These are phyloP conservation scores for Megalops cyprinoides DNA, from an alignment of 2,797 vertebrate genomes.

Conservation along the genomic window DNA sequence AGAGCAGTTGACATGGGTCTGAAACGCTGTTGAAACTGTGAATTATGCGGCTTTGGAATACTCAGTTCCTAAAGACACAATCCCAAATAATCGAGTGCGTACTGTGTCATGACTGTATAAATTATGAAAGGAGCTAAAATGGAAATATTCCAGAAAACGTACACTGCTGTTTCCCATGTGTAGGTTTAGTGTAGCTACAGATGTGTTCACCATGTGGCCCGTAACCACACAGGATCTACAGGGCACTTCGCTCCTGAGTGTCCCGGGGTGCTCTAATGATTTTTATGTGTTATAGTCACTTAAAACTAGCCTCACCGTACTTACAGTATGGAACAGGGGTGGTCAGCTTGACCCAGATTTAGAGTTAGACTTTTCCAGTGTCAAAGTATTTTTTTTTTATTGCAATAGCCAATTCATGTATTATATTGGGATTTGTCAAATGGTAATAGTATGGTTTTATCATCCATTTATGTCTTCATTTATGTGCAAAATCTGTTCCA, in stretches of 20 bases:
- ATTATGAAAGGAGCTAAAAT: neutral
- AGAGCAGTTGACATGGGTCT: neutral
- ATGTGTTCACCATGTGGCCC: constrained; percentile 1
- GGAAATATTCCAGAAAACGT: neutral
- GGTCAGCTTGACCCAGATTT: no score
- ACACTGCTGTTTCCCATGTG: neutral
- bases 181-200: neutral
- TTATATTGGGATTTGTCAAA: no score
- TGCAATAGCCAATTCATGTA: no score
- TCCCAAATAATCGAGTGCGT: neutral
- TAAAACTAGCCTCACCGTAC: neutral
- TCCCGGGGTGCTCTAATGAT: neutral
- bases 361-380: no score
- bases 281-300: neutral
- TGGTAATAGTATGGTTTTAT: no score
- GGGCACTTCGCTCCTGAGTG: neutral
- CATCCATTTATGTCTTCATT: no score
- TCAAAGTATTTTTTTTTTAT: no score
- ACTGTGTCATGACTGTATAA: neutral
- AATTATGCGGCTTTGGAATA: neutral
- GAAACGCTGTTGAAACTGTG: neutral
- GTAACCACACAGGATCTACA: neutral
- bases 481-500: no score
- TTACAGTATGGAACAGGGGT: no score
- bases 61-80: neutral